phyloP scores from a whole-genome alignment of 37 sponge, comb jelly and placozoan genomes.

The Ephydatia muelleri region DNA sequence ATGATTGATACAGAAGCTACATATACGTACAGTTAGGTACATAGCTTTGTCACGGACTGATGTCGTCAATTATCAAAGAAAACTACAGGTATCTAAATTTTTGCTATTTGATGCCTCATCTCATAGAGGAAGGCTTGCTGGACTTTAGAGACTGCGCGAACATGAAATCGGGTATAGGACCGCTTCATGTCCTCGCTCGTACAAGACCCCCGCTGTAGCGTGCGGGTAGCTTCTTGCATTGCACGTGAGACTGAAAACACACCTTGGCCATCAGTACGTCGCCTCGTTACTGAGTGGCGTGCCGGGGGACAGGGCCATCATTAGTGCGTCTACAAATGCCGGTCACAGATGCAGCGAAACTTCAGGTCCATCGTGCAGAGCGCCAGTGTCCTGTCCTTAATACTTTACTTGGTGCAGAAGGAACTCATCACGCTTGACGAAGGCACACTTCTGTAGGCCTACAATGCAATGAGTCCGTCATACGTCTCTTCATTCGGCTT shows the following conservation, averaged over 20 bases:
- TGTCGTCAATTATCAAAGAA: not conserved
- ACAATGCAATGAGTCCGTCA: not conserved
- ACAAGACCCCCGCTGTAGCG: not conserved
- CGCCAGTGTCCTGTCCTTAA: not conserved
- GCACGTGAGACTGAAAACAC: not conserved
- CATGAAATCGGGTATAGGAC: not conserved
- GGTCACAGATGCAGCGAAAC: not conserved
- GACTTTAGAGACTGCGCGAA: not conserved
- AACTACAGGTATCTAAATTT: not conserved
- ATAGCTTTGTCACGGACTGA: no score
- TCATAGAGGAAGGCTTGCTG: conserved; percentile 11
- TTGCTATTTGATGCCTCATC: not conserved
- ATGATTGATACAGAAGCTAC: no score
- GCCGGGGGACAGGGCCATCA: not conserved
- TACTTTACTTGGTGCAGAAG: not conserved
- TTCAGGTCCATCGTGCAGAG: not conserved
- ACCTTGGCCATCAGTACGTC: conserved; percentile 17
- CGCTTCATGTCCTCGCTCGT: not conserved
- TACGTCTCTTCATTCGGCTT: not conserved
- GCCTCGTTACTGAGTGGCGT: not conserved
- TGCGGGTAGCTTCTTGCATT: not conserved
- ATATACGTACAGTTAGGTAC: no score
- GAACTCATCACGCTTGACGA: conserved; percentile 8
- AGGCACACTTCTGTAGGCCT: not conserved
- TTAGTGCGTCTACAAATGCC: not conserved